These are phyloP conservation scores for Anas bernieri DNA, from an alignment of 2,797 vertebrate genomes.

Conservation along the genomic window DNA sequence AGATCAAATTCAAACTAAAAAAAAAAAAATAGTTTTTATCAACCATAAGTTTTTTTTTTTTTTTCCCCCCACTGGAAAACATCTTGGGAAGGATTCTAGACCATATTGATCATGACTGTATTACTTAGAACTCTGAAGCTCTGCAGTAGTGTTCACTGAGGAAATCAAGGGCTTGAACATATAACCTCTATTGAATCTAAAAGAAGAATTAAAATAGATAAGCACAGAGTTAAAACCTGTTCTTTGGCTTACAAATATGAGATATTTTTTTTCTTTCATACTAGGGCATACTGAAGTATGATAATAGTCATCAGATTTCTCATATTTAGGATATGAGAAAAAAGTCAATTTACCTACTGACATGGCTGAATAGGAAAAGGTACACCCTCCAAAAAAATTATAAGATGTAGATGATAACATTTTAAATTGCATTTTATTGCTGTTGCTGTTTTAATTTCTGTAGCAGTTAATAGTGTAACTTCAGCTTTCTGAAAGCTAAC, in stretches of 20 bases:
- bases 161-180: background rate
- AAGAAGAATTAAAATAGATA: background rate
- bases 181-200: background rate
- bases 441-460: background rate
- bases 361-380: background rate
- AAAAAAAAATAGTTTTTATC: background rate
- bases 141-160: background rate
- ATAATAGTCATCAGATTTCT: background rate
- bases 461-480: background rate
- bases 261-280: background rate
- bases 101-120: background rate
- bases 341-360: background rate
- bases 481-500: background rate
- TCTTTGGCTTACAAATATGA: background rate
- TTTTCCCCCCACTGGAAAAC: background rate
- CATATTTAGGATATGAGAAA: background rate
- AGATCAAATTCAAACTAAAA: background rate
- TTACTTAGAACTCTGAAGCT: background rate
- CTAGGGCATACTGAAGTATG: background rate
- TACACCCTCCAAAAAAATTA: background rate
- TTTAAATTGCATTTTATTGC: background rate
- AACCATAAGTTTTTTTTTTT: background rate
- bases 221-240: background rate
- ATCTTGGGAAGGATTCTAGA: background rate
- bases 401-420: background rate